phyloP scores from a whole-genome alignment of 2,797 vertebrate genomes.

The Nyctalus aviator region DNA sequence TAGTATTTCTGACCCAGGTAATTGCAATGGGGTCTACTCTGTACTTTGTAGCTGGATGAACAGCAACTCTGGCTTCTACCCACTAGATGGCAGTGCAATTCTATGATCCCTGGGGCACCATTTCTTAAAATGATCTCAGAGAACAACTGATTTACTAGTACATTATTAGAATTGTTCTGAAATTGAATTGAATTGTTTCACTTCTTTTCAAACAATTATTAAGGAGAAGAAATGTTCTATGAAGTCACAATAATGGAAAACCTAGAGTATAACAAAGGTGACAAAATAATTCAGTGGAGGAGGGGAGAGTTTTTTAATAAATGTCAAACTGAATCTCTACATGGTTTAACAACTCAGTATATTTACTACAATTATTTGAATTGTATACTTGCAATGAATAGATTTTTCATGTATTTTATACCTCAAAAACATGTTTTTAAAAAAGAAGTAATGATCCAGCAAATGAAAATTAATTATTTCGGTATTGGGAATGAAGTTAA shows the following conservation, averaged over 20 bases:
- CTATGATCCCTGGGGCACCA: neutral
- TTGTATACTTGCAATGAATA: neutral
- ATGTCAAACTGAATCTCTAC: neutral
- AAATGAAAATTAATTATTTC: neutral
- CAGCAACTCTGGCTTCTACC: neutral
- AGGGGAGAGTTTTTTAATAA: neutral
- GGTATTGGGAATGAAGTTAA: neutral
- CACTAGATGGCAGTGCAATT: neutral
- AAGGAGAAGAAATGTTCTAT: neutral
- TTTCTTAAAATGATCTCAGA: neutral
- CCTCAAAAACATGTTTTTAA: neutral
- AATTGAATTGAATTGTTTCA: neutral
- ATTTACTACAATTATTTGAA: neutral
- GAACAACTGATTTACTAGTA: neutral
- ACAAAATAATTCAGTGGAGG: neutral
- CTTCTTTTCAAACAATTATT: neutral
- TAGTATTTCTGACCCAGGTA: neutral
- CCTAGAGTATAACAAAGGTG: neutral
- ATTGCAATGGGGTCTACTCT: neutral
- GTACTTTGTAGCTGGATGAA: neutral
- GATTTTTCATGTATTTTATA: neutral
- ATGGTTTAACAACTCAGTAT: neutral
- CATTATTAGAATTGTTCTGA: neutral
- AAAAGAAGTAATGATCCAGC: neutral
- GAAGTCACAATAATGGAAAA: neutral